A percentile compares a stretch with the other conserved stretches of the same genome.
phyloP scores from a whole-genome alignment of 1,140 invertebrate species.

The Asobara japonica region DNA sequence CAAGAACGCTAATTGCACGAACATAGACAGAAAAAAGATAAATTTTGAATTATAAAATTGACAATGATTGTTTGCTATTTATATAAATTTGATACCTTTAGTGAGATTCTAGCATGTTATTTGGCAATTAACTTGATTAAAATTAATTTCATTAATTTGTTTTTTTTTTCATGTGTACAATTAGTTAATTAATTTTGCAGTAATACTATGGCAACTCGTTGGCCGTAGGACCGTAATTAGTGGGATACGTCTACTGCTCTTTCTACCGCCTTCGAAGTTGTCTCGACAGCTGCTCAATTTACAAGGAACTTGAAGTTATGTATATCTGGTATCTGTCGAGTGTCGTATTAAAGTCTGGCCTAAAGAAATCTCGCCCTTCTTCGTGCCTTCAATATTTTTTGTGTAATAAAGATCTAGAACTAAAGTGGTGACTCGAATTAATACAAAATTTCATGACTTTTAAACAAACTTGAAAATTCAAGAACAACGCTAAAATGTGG shows the following conservation, averaged over 20 bases:
- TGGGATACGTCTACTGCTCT: not conserved
- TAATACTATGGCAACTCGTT: constrained; percentile 30
- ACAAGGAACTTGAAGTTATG: too few relatives aligned
- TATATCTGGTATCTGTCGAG: too few relatives aligned
- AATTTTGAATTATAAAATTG: not conserved
- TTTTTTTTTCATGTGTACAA: constrained; percentile 14
- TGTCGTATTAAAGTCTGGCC: too few relatives aligned
- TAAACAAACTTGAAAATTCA: too few relatives aligned
- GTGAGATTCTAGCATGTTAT: constrained; percentile 30
- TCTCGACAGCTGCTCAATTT: constrained; percentile 22
- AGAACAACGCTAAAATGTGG: too few relatives aligned
- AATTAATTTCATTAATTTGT: constrained; percentile 14
- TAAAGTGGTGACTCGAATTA: too few relatives aligned
- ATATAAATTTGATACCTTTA: constrained; percentile 21
- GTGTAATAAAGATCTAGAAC: too few relatives aligned
- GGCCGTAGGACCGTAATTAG: not conserved
- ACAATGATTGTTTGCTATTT: constrained; percentile 13
- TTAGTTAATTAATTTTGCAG: constrained; percentile 19
- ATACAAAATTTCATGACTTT: too few relatives aligned
- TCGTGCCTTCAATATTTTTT: too few relatives aligned
- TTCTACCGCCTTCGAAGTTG: constrained; percentile 19
- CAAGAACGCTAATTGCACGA: not conserved
- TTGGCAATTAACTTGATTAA: constrained; percentile 30
- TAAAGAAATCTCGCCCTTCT: too few relatives aligned
- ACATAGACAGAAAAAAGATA: not conserved